phyloP scores from a whole-genome alignment of 2,113 vertebrate genomes.

The Calypte anna region DNA sequence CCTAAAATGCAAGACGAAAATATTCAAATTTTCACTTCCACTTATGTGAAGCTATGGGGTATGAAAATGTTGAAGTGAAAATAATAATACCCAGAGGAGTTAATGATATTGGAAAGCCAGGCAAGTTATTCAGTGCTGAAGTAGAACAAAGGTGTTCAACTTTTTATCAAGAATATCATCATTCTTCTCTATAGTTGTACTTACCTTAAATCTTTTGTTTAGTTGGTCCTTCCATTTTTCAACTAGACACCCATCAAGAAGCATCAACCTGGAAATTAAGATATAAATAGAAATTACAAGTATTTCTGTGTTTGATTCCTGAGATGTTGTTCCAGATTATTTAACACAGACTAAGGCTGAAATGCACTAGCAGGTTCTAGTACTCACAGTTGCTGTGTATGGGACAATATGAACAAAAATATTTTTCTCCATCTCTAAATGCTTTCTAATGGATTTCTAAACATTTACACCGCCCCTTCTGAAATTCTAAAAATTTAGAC shows the following conservation, averaged over 20 bases:
- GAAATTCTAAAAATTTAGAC: background rate
- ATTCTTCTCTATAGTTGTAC: background rate
- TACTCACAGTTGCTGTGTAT: background rate
- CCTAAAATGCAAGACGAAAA: background rate
- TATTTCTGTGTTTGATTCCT: background rate
- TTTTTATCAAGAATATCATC: background rate
- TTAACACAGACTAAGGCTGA: background rate
- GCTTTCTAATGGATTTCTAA: background rate
- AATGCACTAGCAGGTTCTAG: background rate
- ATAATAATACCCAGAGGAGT: background rate
- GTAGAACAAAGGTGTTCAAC: background rate
- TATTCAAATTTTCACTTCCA: background rate
- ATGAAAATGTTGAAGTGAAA: background rate
- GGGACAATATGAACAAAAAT: background rate
- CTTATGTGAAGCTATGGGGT: background rate
- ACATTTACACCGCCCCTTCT: background rate
- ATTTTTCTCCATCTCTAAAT: background rate
- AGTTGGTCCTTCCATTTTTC: conserved; percentile 85
- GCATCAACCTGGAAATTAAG: conserved; percentile 79
- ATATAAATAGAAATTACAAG: background rate
- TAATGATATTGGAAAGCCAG: background rate
- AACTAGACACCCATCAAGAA: conserved; percentile 84
- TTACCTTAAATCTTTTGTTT: conserved; percentile 83
- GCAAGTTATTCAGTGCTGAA: background rate
- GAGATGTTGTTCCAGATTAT: background rate